Percentiles rank a stretch among this genome's conserved stretches.
These are phyloP conservation scores for Drosophila ironensis DNA, from an alignment of 1,140 invertebrate genomes.

Conservation along the genomic window DNA sequence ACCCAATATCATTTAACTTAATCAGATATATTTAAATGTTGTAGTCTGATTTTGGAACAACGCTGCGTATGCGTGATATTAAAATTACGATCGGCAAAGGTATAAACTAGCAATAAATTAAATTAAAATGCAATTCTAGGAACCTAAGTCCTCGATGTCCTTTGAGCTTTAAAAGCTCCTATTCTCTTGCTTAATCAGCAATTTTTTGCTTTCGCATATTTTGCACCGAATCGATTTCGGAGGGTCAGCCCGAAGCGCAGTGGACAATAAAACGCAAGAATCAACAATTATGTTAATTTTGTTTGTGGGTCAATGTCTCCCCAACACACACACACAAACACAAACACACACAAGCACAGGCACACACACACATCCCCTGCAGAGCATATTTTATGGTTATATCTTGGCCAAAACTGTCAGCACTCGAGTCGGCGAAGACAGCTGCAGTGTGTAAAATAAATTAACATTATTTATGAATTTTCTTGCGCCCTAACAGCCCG, in stretches of 20 bases:
- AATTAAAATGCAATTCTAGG: constrained; percentile 75
- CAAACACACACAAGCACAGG: neutral
- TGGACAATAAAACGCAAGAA: constrained; percentile 63
- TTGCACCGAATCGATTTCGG: constrained; percentile 39
- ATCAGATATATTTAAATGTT: constrained; percentile 12
- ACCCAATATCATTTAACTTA: neutral
- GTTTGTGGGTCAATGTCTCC: constrained; percentile 71
- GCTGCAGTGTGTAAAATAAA: constrained; percentile 51
- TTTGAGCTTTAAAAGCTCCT: neutral
- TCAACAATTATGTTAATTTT: constrained; percentile 74
- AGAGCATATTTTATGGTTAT: constrained; percentile 44
- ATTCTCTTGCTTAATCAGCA: constrained; percentile 6
- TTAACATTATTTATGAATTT: constrained; percentile 63
- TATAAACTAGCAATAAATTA: no score
- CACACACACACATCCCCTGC: constrained; percentile 3
- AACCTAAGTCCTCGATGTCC: neutral
- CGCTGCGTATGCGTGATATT: constrained; percentile 57
- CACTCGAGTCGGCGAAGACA: constrained; percentile 31
- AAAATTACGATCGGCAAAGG: no score
- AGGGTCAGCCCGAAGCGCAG: constrained; percentile 46
- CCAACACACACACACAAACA: neutral
- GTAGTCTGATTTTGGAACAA: no score
- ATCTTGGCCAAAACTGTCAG: constrained; percentile 49
- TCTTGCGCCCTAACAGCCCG: constrained; percentile 2
- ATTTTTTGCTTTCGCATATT: constrained; percentile 2